phyloP scores from a whole-genome alignment of 2,113 vertebrate species.

The Myxocyprinus asiaticus region DNA sequence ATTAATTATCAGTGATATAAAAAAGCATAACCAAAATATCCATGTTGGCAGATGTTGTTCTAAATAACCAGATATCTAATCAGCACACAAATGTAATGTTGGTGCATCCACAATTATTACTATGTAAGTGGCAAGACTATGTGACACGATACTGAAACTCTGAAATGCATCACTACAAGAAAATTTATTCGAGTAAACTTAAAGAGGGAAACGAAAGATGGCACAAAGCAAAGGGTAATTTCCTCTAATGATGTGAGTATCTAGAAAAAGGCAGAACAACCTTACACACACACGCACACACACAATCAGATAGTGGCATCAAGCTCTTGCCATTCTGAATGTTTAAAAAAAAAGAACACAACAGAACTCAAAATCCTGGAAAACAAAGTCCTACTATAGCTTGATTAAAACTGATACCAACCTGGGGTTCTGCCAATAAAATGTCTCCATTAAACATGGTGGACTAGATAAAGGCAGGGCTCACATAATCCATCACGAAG shows the following conservation, averaged over 20 bases:
- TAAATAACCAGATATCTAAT: too few relatives aligned
- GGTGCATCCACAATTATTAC: background rate
- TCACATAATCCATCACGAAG: background rate
- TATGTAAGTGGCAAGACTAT: background rate
- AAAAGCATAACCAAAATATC: too few relatives aligned
- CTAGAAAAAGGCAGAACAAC: too few relatives aligned
- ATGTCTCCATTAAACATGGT: background rate
- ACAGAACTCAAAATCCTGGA: background rate
- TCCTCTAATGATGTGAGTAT: slow-evolving; percentile 9
- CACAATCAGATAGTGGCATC: background rate
- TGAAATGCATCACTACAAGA: slow-evolving; percentile 17
- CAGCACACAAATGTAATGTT: too few relatives aligned
- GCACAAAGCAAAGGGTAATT: slow-evolving; percentile 16
- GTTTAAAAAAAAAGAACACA: too few relatives aligned
- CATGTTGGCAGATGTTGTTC: too few relatives aligned
- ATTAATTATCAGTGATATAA: too few relatives aligned
- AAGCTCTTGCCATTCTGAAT: background rate
- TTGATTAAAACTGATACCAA: background rate
- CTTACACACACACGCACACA: background rate
- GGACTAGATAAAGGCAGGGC: background rate
- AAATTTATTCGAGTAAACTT: background rate
- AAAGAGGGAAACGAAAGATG: slow-evolving; percentile 47
- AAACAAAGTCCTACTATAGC: background rate
- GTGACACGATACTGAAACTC: slow-evolving; percentile 3
- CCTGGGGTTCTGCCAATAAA: background rate